These are phyloP conservation scores for Ophioninae sp. DNA, from an alignment of 2,888 invertebrate species.

Conservation along the genomic window DNA sequence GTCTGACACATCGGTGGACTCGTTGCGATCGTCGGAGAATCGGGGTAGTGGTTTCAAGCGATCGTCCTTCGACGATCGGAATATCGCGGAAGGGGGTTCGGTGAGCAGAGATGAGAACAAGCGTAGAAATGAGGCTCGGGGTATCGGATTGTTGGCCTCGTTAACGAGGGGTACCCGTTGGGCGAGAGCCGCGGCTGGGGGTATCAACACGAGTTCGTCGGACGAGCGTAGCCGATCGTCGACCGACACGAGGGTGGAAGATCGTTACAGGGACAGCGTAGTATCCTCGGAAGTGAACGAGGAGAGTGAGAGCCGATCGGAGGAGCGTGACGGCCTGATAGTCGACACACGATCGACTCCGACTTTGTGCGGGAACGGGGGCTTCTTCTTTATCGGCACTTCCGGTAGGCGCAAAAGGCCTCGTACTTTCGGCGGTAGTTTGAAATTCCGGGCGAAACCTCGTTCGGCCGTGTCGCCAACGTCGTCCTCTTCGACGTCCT, in stretches of 20 bases:
- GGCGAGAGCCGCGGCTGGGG: constrained; percentile 17
- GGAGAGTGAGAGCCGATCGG: constrained; percentile 73
- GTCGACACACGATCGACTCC: constrained; percentile 69
- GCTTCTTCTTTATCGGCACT: constrained; percentile 54
- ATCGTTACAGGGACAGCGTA: constrained; percentile 60
- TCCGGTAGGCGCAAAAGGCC: constrained; percentile 59
- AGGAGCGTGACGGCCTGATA: constrained; percentile 74
- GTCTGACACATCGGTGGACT: constrained; percentile 68
- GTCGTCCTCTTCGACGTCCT: constrained; percentile 64
- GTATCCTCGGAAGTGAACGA: constrained; percentile 74
- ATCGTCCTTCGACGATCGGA: background rate
- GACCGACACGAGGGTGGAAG: constrained; percentile 41
- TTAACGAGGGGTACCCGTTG: constrained; percentile 40
- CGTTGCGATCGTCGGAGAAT: constrained; percentile 52
- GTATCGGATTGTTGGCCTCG: constrained; percentile 46
- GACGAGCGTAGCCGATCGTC: constrained; percentile 68
- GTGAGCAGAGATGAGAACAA: constrained; percentile 19
- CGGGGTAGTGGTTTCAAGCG: constrained; percentile 23
- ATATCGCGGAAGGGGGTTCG: background rate
- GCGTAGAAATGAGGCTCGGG: constrained; percentile 2
- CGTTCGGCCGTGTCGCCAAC: constrained; percentile 52
- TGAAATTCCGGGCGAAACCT: constrained; percentile 63
- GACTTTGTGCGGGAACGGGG: constrained; percentile 68
- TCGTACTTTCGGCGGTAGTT: constrained; percentile 68
- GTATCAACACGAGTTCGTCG: constrained; percentile 64